These are phyloP conservation scores for Pandion haliaetus DNA, from an alignment of 2,113 vertebrate genomes.

Conservation along the genomic window DNA sequence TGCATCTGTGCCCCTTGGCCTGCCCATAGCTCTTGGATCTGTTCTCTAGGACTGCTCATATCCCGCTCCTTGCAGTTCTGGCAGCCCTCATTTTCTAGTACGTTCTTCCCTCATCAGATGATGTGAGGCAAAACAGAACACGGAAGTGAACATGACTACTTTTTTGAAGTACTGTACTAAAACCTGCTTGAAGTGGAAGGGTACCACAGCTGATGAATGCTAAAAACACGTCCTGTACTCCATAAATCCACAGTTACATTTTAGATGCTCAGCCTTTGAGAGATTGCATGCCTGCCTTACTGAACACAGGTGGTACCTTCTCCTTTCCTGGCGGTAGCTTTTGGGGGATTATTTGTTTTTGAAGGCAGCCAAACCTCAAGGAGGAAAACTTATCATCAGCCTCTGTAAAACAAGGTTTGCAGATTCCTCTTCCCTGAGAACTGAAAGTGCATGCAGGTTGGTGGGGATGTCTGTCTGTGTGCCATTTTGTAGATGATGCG, in stretches of 20 bases:
- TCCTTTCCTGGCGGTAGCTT: background rate
- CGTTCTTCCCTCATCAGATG: background rate
- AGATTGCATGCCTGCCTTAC: background rate
- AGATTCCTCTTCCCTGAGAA: background rate
- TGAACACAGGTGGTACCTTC: background rate
- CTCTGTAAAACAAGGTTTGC: background rate
- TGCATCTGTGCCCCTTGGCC: no score
- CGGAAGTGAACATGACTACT: no score
- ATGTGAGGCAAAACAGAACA: background rate
- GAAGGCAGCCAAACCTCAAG: background rate
- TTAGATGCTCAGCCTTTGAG: background rate
- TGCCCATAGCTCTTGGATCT: background rate
- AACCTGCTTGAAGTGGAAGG: background rate
- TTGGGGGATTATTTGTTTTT: background rate
- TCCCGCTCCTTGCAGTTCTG: background rate
- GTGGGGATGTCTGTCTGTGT: background rate
- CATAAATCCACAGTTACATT: fast-evolving
- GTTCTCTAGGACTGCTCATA: background rate
- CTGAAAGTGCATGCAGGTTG: background rate
- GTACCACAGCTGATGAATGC: background rate
- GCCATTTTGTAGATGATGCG: background rate
- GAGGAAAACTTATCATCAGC: background rate
- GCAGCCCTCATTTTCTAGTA: background rate
- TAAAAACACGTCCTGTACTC: background rate
- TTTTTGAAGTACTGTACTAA: background rate